These are phyloP conservation scores for Hirtodrosophila alboralis DNA, from an alignment of 2,888 invertebrate genomes.

Conservation along the genomic window DNA sequence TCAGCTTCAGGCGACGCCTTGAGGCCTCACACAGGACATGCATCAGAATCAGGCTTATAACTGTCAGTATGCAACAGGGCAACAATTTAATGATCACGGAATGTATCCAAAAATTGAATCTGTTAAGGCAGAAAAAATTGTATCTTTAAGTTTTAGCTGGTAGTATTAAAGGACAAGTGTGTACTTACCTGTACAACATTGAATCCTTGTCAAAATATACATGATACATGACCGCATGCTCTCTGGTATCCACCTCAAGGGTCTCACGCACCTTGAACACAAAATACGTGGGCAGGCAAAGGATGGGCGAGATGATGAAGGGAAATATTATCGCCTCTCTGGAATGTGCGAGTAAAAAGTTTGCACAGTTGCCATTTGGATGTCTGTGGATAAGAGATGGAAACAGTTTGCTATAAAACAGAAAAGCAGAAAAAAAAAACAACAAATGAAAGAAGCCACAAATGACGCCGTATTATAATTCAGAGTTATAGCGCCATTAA, in stretches of 20 bases:
- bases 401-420: conserved; percentile 69
- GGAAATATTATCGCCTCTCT: conserved; percentile 90
- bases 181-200: conserved; percentile 80
- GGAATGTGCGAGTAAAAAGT: conserved; percentile 91
- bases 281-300: conserved; percentile 93
- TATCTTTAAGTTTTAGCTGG: too few species aligned
- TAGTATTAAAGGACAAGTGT: too few species aligned
- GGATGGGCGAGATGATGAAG: conserved; percentile 90
- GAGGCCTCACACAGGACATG: conserved; percentile 90
- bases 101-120: conserved; percentile 90
- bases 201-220: conserved; percentile 82
- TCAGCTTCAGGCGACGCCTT: conserved; percentile 88
- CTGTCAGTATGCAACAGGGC: conserved; percentile 89
- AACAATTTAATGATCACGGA: conserved; percentile 90
- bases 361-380: conserved; percentile 89
- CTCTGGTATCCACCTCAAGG: conserved; percentile 73
- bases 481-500: conserved; percentile 24
- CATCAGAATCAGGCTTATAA: conserved; percentile 88
- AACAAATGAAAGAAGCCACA: conserved; percentile 53
- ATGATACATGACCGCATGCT: conserved; percentile 76
- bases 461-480: conserved; percentile 56
- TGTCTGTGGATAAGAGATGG: conserved; percentile 86
- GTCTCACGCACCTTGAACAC: conserved; percentile 86
- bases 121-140: too few species aligned
- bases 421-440: conserved; percentile 33